Evolutionary conservation across 2,797 vertebrate genomes (phyloP), one percentile per base, ranked within the genome.

Genomic region (Silurus aristotelis): DNA sequence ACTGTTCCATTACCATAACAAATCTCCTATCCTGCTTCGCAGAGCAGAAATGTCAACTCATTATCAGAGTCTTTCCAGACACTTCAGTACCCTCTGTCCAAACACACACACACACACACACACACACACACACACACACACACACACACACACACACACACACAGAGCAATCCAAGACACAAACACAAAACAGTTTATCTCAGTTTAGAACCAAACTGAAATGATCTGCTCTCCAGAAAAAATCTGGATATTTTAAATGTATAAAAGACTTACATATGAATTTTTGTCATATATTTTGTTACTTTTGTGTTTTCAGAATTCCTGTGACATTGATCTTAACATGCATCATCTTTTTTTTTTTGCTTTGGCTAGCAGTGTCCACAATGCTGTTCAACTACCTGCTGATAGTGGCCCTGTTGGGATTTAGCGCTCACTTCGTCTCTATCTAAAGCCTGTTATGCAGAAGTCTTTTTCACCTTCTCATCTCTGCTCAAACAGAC

Each of bases 31-130:
- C 60, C 83, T 87, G 76, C 75, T 83, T 80, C 55, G 63, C 75
- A 63, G 77, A 64, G 86, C 83, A 87, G 80, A 89, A 90, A 89
- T 89, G 91, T 90, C 90, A 90, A 83, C 83, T 89, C 78, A 89
- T 91, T 89, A 89, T 91, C 86, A 85, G 71, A 68, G 83, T 66
- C 72, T 70, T 83, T 77, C 61, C 81, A 85, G 78, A 81, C 25
- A 46, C 84, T 75, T 81, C 55, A 61, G 55, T 31, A 22, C 68
- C 78, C 52, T 20, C 27, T 70, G 20, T 71, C 17, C 55, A 15
- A 15, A 56, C 66, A n/a, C 67, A n/a, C 60, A 64, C 61, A 38
- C 72, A 64, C 31, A 77, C 81, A 48, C 79, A 9, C 7, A 80
- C 58, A 68, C 67, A 70, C 80, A 70, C 64, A 82, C n/a, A 55